A percentile compares a stretch with the other conserved stretches of the same genome.
Conservation (phyloP, 2,797 vertebrate genomes). For the Schizothorax lantsangensis region DNA sequence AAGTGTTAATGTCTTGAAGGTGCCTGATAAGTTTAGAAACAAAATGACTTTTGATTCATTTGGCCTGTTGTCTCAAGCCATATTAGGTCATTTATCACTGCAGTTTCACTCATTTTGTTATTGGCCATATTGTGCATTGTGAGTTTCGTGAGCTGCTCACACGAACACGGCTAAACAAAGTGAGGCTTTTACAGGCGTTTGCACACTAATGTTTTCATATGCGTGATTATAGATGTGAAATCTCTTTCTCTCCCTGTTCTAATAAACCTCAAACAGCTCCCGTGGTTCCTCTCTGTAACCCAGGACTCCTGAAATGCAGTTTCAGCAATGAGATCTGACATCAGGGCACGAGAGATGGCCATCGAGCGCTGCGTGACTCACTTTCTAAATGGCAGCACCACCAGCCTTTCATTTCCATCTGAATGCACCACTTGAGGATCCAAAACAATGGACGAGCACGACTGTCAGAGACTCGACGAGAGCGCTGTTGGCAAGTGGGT, state of each 20-base stretch:
- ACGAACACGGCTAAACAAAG: not conserved
- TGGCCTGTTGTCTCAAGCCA: not conserved
- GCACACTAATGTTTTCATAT: not conserved
- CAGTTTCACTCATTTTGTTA: not conserved
- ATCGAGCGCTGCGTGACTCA: slow-evolving; percentile 26
- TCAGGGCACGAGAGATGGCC: slow-evolving; percentile 44
- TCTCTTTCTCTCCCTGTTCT: slow-evolving; percentile 16
- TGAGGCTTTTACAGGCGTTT: not conserved
- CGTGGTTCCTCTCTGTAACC: slow-evolving; percentile 44
- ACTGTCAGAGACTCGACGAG: slow-evolving; percentile 38
- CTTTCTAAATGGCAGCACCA: slow-evolving; percentile 24
- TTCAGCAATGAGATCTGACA: slow-evolving; percentile 52
- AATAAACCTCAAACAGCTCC: slow-evolving; percentile 20
- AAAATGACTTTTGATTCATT: not conserved
- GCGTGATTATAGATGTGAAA: not conserved
- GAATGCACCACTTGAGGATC: slow-evolving; percentile 41
- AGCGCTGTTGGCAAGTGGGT: slow-evolving; percentile 43
- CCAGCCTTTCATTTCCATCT: slow-evolving; percentile 39
- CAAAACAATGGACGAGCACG: slow-evolving; percentile 28
- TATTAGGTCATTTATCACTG: not conserved
- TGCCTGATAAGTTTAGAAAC: not conserved
- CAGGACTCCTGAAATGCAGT: slow-evolving; percentile 59
- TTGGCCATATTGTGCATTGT: not conserved
- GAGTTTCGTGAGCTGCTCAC: not conserved
- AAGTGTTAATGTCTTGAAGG: not conserved